Percentiles rank a stretch among this genome's conserved stretches.
These are phyloP conservation scores for Anhinga anhinga DNA, from an alignment of 2,113 vertebrate genomes.

Conservation along the genomic window DNA sequence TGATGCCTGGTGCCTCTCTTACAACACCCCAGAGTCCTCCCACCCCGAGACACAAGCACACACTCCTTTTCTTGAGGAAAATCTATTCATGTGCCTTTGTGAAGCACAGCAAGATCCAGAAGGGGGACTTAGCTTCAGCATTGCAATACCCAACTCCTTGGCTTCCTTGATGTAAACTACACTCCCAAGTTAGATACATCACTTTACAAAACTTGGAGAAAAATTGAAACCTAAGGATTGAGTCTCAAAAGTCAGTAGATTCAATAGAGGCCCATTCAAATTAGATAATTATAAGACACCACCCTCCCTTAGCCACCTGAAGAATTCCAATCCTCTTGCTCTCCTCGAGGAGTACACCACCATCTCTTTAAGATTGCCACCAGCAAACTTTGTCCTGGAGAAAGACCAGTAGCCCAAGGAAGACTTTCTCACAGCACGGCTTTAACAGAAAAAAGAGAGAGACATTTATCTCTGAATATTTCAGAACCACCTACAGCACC, in stretches of 20 bases:
- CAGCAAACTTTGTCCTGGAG: neutral
- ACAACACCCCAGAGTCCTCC: no score
- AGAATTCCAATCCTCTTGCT: neutral
- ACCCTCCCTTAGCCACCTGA: neutral
- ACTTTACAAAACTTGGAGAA: neutral
- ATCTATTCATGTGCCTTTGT: neutral
- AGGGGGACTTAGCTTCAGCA: neutral
- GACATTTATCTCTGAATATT: neutral
- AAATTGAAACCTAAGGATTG: neutral
- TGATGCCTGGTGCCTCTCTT: neutral
- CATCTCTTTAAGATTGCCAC: neutral
- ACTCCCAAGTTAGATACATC: neutral
- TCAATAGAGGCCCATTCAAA: neutral
- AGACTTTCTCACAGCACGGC: neutral
- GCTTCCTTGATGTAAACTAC: neutral
- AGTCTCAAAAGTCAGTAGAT: neutral
- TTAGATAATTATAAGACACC: neutral
- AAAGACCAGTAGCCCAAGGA: neutral
- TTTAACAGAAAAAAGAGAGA: neutral
- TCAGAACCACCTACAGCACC: neutral
- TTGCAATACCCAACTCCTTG: neutral
- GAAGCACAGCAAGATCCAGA: neutral
- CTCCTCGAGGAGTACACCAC: neutral
- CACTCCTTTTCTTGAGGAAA: neutral
- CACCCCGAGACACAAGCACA: neutral